Evolutionary conservation across 2,888 invertebrate species (phyloP).

Genomic region (Bhutanitis thaidina): DNA sequence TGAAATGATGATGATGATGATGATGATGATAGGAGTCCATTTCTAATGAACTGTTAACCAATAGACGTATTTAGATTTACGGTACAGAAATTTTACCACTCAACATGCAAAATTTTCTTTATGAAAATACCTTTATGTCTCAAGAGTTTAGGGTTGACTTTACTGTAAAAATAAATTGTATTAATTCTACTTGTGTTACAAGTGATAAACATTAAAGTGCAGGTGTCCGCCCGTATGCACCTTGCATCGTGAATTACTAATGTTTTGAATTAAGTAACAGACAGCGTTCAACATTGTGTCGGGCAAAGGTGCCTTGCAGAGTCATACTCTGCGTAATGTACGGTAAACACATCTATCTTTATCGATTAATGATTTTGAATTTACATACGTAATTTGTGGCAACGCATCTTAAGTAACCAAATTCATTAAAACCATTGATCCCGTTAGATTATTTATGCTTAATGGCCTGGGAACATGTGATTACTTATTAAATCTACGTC

Average conservation of each 20-base stretch:
- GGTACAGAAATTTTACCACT: no score
- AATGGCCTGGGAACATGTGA: no score
- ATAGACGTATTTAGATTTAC: background rate
- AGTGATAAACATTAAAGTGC: conserved; percentile 29
- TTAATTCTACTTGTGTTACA: conserved; percentile 17
- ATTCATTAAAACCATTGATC: background rate
- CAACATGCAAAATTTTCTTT: background rate
- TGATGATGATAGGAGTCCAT: no score
- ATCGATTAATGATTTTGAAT: no score
- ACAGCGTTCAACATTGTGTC: conserved; percentile 12
- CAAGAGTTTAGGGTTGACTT: background rate
- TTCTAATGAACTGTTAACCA: conserved; percentile 9
- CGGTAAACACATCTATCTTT: no score
- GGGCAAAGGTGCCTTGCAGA: background rate
- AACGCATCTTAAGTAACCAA: background rate
- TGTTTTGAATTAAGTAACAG: conserved; percentile 31
- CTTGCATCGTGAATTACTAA: conserved; percentile 40
- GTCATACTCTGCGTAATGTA: background rate
- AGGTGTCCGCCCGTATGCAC: conserved; percentile 44
- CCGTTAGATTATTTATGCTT: background rate
- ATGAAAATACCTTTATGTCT: background rate
- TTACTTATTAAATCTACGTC: no score
- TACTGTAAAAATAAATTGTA: background rate
- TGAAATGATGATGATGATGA: no score
- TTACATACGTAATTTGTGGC: background rate